Conservation (phyloP, 2,888 invertebrate genomes). For the Encarsia formosa region DNA sequence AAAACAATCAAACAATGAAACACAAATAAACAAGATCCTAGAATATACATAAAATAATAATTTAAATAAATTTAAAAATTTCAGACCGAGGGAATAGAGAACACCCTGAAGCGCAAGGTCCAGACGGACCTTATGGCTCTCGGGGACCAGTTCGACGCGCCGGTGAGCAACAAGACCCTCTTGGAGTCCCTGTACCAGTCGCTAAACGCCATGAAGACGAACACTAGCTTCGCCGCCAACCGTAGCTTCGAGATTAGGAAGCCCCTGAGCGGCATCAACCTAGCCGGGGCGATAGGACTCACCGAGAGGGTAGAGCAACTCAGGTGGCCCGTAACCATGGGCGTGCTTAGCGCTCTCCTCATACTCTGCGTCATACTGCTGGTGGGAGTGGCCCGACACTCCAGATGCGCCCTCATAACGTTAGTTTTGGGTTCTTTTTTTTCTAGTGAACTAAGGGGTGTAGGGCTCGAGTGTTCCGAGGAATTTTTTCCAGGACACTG, state of each 20-base stretch:
- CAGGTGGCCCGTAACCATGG: slow-evolving; percentile 88
- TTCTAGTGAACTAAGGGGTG: no score
- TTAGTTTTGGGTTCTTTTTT: no score
- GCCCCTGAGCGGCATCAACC: slow-evolving; percentile 67
- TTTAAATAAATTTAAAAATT: slow-evolving; percentile 26
- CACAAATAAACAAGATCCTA: no score
- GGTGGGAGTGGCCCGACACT: slow-evolving; percentile 84
- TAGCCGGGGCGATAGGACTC: slow-evolving; percentile 60
- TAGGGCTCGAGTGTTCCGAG: no score
- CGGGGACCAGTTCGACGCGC: slow-evolving; percentile 72
- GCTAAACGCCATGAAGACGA: slow-evolving; percentile 66
- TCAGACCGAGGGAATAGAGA: slow-evolving; percentile 73
- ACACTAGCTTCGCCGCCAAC: slow-evolving; percentile 70
- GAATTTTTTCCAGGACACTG: no score
- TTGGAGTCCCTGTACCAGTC: slow-evolving; percentile 68
- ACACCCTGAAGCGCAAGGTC: slow-evolving; percentile 67
- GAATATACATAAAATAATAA: not conserved
- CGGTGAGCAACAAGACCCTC: slow-evolving; percentile 73
- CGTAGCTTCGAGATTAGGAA: slow-evolving; percentile 73
- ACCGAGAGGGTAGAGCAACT: slow-evolving; percentile 71
- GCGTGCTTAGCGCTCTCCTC: slow-evolving; percentile 77
- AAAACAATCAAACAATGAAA: no score
- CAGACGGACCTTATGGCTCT: slow-evolving; percentile 68
- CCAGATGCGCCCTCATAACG: slow-evolving; percentile 82
- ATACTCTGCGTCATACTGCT: slow-evolving; percentile 84